Evolutionary conservation across 2,888 invertebrate species (phyloP), one percentile per base, ranked within the genome.

Genomic region (Polyommatus iphigenia): DNA sequence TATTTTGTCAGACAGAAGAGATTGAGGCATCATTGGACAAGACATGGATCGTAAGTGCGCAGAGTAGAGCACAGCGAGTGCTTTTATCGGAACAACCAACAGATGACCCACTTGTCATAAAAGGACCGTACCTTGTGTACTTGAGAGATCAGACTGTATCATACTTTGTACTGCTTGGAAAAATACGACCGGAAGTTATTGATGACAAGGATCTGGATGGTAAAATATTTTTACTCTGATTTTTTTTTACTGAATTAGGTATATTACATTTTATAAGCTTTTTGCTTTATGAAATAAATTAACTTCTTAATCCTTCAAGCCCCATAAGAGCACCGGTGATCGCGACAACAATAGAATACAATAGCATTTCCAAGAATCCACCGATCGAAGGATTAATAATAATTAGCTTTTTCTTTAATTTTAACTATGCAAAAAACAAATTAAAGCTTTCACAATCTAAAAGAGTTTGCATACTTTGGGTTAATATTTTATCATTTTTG

Each of bases 1-100:
- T 76, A 71, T 85, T 87, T 85, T 88, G 87, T 84, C 89, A 97
- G 95, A 95, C 97, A 82, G 91, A 94, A 84, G 96, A 97, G 82
- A 94, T 98, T 78, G 95, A 96, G 83, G 97, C 97, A 83, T 95
- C 97, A 0, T 85, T 97, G 67, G 98, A 99, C 85, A 96, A 98
- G 83, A 99, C 99, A 0, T 99, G 99, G 98, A 96, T 99, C 81
- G 97, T 98, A 0, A 98, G 97, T 87, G 97, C 97, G 0, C 98
- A 98, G 88, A 97, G 98, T 89, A 95, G 95, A 10, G 92, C 91
- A 0, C 99, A 99, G 87, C 94, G 95, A 83, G 89, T 95, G 73
- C 90, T 99, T 8, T 86, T 99, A 18, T 88, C 91, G 0, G 94
- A 95, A 78, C 97, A 90, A 86, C 96, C 82, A 79, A 87, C 82